Conservation (phyloP, 2,888 invertebrate species). For the Apotomis turbidana region DNA sequence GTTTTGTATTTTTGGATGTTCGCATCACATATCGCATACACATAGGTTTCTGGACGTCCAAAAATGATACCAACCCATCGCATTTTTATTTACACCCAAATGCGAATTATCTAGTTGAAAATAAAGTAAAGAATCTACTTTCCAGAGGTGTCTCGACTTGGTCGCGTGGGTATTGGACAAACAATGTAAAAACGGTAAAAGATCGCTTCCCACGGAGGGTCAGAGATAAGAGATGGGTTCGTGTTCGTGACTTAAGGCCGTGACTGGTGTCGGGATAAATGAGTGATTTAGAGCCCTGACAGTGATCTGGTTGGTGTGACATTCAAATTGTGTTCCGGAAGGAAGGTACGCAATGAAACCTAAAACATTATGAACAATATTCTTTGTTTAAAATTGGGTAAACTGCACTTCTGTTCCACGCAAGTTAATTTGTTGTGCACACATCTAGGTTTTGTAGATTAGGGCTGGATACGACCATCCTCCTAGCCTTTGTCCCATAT, state of each 20-base stretch:
- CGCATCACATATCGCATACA: not conserved
- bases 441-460: no score
- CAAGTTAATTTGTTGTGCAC: no score
- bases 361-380: no score
- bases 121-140: not conserved
- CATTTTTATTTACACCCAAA: no score
- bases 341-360: not conserved
- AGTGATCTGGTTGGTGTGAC: not conserved
- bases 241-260: slow-evolving; percentile 32
- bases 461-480: no score
- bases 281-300: not conserved
- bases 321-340: not conserved
- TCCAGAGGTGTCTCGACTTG: not conserved
- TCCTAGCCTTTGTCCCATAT: no score
- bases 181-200: slow-evolving; percentile 37
- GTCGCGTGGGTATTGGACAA: slow-evolving; percentile 34
- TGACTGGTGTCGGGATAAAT: slow-evolving; percentile 19
- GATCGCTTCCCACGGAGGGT: slow-evolving; percentile 35
- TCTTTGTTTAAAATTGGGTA: no score
- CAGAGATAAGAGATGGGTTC: slow-evolving; percentile 28
- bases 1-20: not conserved
- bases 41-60: not conserved
- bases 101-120: no score
- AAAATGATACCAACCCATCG: no score
- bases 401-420: no score